Evolutionary conservation across 2,888 invertebrate species (phyloP).

Genomic region (Chrysolina americana): DNA sequence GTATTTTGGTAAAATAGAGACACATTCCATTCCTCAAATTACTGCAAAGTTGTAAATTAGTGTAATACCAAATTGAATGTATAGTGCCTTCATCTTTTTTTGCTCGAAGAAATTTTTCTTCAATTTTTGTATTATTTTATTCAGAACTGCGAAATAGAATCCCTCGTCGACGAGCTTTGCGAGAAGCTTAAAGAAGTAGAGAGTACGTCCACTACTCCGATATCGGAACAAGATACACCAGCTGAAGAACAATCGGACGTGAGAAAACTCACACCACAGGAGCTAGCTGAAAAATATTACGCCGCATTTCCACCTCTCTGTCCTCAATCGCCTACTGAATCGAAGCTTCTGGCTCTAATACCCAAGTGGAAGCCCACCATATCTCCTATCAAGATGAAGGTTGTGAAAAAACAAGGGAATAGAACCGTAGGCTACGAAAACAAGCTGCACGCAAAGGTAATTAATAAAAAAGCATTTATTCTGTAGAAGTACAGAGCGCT

Average conservation of each 20-base stretch:
- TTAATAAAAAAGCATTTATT: background rate
- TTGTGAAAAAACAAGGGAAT: conserved; percentile 17
- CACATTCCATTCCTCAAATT: no score
- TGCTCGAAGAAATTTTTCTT: background rate
- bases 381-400: conserved; percentile 55
- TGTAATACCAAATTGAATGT: background rate
- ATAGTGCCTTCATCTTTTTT: background rate
- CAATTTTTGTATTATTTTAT: conserved; percentile 32
- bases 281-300: conserved; percentile 83
- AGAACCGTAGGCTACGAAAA: conserved; percentile 55
- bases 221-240: background rate
- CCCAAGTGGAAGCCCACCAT: conserved; percentile 63
- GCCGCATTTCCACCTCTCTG: conserved; percentile 80
- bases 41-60: background rate
- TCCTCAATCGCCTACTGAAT: conserved; percentile 46
- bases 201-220: conserved; percentile 53
- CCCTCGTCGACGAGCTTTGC: conserved; percentile 87
- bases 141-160: conserved; percentile 86
- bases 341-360: conserved; percentile 58
- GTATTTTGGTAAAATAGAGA: no score
- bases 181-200: conserved; percentile 82
- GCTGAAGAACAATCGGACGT: conserved; percentile 44
- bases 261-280: conserved; percentile 71
- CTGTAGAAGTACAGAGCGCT: background rate
- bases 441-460: conserved; percentile 56